These are phyloP conservation scores for Excalfactoria chinensis DNA, from an alignment of 2,113 vertebrate species.

Conservation along the genomic window DNA sequence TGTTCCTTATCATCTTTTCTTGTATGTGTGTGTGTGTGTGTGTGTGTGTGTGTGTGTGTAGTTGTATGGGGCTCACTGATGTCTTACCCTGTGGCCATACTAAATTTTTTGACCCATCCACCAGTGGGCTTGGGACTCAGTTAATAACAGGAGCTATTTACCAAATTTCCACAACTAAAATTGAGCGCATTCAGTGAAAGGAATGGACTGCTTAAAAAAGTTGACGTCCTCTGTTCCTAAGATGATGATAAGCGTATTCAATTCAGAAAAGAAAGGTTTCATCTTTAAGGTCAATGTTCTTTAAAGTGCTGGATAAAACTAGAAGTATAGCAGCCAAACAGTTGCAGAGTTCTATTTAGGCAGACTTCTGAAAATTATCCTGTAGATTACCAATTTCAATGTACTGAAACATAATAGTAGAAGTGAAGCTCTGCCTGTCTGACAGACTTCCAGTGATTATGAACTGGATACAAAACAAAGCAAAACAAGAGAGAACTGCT, in stretches of 20 bases:
- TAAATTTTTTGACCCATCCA: background rate
- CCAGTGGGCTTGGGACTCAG: background rate
- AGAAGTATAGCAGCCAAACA: background rate
- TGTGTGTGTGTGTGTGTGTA: background rate
- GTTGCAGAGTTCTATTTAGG: background rate
- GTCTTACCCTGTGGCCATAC: rapidly evolving
- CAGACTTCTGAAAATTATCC: background rate
- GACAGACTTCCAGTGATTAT: background rate
- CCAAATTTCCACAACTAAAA: background rate
- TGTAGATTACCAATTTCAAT: background rate
- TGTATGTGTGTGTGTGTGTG: too few relatives aligned
- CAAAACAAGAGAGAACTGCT: background rate
- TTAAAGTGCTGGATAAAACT: background rate
- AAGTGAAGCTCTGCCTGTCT: background rate
- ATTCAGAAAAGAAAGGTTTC: background rate
- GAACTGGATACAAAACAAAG: background rate
- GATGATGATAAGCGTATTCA: background rate
- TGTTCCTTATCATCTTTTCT: rapidly evolving
- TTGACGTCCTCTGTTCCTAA: background rate
- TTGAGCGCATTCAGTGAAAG: background rate
- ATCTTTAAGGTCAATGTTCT: background rate
- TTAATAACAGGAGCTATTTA: background rate
- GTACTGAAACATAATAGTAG: background rate
- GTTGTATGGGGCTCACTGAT: background rate
- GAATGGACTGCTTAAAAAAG: background rate